Base-by-base conservation (phyloP, 2,113 vertebrate species). In the Acanthisitta chloris region DNA sequence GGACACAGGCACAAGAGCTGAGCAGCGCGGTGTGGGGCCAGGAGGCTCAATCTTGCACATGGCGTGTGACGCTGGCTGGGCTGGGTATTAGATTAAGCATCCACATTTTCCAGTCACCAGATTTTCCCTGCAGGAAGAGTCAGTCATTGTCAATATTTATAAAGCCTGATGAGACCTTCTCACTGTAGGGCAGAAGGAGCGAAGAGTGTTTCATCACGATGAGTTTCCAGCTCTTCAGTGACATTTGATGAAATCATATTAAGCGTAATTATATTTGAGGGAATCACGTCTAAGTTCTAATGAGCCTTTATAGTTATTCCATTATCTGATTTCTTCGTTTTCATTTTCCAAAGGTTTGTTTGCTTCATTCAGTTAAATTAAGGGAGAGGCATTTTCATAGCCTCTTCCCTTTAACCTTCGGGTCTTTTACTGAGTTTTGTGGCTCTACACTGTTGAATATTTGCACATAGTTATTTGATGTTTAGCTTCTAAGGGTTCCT, bases 191-290 rank as follows among this genome's bases (percentile, higher is more conserved):
- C 51, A 92, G 88, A 64, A 83, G 72, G 72, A 89, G 18, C 0
- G 3, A 81, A 24, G 81, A 86, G 43, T 38, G 77, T 90, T 78
- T 71, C 72, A 71, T 76, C 80, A 12, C 93, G 36, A 67, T 20
- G 82, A 88, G 92, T 86, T 74, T 72, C 88, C 90, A 95, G 93
- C 65, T 94, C 90, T 28, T 38, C 65, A 16, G 80, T 92, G 96
- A 97, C 83, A 83, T 95, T 92, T 96, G 92, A 94, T 94, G 83
- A 94, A 96, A 96, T 96, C 72, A 11, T 61, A 84, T 97, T 93
- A 95, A 86, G 62, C 14, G 5, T 90, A 88, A 96, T 96, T 93
- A 65, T 57, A 55, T 94, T 76, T 81, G 93, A 95, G 69, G 48
- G 88, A 40, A 48, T 20, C 92, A 88, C 28, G 6, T 86, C 61